Base-by-base conservation (phyloP, 2,113 vertebrate species). In the Orthochromis malagaraziensis region DNA sequence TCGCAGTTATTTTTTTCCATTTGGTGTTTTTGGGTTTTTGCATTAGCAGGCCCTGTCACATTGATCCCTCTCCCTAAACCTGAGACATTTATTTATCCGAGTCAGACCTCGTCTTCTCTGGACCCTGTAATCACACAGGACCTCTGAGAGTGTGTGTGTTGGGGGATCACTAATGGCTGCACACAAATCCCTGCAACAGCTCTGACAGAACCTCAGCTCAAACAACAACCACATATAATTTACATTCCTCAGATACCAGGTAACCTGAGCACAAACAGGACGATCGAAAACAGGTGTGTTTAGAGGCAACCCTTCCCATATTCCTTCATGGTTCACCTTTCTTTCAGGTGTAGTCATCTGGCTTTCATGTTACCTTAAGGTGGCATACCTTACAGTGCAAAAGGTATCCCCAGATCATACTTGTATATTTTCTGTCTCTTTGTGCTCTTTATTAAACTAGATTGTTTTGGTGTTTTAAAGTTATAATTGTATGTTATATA, bases 181-280 rank as follows among this genome's bases (percentile, higher is more conserved):
- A 73, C 89, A 87, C 89, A 86, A 75, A 88, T 88, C 87, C 86
- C 86, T 90, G 83, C 73, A 91, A 90, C 82, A 86, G 81, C 86
- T 51, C 85, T 87, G 80, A 90, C 89, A 85, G 79, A 89, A 85
- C 89, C 83, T 92, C 87, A 92, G 84, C 88, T 82, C 87, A 88
- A 92, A 90, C 87, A 68, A 94, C 21, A 95, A 95, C 91, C 93
- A 92, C 94, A 89, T 96, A 89, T 95, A 95, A 96, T 97, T 97
- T 96, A 95, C 95, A 96, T 97, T 96, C 96, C 91, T 94, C 81
- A 89, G 92, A 95, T 96, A 91, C 93, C 95, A 90, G 92, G 94
- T 90, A 94, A 95, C 94, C 92, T 95, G 92, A 94, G 91, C 92
- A 87, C 92, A 95, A 95, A 95, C 92, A 94, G 92, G 70, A 83